Percentiles rank a stretch among this genome's conserved stretches.
Evolutionary conservation across 2,797 vertebrate genomes (phyloP).

Genomic region (Coendou prehensilis): DNA sequence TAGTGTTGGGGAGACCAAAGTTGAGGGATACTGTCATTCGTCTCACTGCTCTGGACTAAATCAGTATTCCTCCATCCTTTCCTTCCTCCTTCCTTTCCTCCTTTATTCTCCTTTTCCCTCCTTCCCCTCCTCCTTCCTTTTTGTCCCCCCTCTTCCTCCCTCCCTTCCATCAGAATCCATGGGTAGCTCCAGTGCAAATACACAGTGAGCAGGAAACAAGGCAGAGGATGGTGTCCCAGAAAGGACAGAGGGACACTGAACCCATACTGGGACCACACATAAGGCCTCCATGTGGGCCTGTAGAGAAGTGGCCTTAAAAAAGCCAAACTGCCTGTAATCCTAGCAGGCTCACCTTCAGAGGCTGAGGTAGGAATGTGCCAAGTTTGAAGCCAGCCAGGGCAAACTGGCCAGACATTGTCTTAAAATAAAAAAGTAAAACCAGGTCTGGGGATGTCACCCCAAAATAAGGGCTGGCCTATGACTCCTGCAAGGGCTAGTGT

Average conservation of each 20-base stretch:
- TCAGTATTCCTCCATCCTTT: background rate
- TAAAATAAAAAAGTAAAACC: background rate
- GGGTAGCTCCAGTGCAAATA: background rate
- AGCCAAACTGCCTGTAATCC: background rate
- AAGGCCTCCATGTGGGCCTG: background rate
- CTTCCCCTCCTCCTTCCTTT: background rate
- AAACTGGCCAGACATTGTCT: background rate
- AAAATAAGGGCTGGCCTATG: background rate
- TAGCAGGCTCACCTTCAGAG: background rate
- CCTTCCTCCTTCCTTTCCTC: background rate
- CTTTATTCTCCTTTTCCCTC: background rate
- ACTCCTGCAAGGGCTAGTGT: background rate
- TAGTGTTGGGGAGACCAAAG: background rate
- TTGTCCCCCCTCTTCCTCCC: background rate
- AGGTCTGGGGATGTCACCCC: background rate
- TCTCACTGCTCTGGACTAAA: background rate
- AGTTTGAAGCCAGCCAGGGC: background rate
- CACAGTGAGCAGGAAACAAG: background rate
- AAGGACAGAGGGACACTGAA: background rate
- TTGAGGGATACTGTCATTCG: background rate
- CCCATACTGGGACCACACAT: background rate
- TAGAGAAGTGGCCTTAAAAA: background rate
- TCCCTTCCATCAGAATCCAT: background rate
- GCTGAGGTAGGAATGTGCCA: background rate
- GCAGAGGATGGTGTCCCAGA: background rate